Percentiles rank a stretch among this genome's conserved stretches.
Conservation (phyloP, 2,888 invertebrate genomes). For the Deilephila elpenor region DNA sequence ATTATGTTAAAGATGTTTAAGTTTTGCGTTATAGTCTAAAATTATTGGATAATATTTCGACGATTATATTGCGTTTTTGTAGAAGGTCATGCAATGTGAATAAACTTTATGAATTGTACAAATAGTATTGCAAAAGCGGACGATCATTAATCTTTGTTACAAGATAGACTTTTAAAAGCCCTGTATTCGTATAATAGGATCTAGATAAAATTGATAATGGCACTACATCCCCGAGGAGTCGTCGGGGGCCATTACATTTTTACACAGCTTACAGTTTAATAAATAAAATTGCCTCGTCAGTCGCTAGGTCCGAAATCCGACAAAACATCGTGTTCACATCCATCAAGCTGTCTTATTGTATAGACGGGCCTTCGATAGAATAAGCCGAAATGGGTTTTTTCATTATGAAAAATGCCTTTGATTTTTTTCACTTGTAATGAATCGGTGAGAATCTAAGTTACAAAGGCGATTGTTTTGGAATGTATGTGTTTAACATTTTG, state of each 20-base stretch:
- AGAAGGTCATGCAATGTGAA: too few relatives aligned
- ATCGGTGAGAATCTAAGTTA: conserved; percentile 49
- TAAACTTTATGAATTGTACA: too few relatives aligned
- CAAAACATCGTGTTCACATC: conserved; percentile 73
- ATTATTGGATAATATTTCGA: too few relatives aligned
- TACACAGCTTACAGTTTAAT: conserved; percentile 52
- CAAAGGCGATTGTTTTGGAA: conserved; percentile 1
- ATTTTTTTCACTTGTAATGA: conserved; percentile 57
- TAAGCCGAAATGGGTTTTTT: conserved; percentile 58
- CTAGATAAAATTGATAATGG: background rate
- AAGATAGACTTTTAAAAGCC: background rate
- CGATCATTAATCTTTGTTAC: background rate
- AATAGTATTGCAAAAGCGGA: too few relatives aligned
- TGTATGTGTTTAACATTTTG: background rate
- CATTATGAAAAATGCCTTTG: conserved; percentile 64
- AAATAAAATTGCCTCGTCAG: conserved; percentile 61
- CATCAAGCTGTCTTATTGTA: conserved; percentile 75
- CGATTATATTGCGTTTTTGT: too few relatives aligned
- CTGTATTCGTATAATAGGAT: background rate
- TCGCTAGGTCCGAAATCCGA: conserved; percentile 63
- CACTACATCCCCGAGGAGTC: conserved; percentile 8
- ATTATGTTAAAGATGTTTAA: too few relatives aligned
- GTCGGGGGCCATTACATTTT: conserved; percentile 37
- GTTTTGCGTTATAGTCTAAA: too few relatives aligned
- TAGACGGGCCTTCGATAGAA: conserved; percentile 64